phyloP scores from a whole-genome alignment of 2,888 invertebrate species.

The Tenthredo amoena region DNA sequence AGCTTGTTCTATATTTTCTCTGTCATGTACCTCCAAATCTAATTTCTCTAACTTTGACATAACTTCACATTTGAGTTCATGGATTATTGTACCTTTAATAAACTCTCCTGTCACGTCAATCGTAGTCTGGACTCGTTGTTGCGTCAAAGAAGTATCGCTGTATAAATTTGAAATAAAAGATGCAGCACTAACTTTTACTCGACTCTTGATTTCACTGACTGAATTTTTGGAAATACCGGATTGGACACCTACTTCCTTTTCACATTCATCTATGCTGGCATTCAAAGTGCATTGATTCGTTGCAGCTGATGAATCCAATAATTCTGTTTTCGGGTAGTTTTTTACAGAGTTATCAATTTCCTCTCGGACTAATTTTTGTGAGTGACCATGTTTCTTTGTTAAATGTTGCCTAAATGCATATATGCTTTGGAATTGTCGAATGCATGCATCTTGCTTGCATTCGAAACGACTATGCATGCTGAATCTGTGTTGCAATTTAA shows the following conservation, averaged over 20 bases:
- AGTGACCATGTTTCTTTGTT: neutral
- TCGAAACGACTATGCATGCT: neutral
- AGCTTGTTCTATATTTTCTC: slow-evolving; percentile 34
- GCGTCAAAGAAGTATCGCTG: slow-evolving; percentile 37
- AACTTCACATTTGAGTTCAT: slow-evolving; percentile 5
- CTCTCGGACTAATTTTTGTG: neutral
- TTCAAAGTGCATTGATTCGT: neutral
- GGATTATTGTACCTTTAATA: neutral
- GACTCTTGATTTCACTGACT: slow-evolving; percentile 9
- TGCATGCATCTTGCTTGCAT: slow-evolving; percentile 15
- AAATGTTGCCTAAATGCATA: slow-evolving; percentile 5
- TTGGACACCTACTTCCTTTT: slow-evolving; percentile 35
- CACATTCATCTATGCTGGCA: neutral
- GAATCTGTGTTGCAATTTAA: neutral
- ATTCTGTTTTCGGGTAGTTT: neutral
- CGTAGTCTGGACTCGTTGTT: slow-evolving; percentile 32
- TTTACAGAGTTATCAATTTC: neutral
- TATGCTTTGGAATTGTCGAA: neutral
- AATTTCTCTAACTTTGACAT: slow-evolving; percentile 7
- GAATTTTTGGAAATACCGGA: slow-evolving; percentile 26
- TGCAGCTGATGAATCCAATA: neutral
- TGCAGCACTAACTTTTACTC: slow-evolving; percentile 39
- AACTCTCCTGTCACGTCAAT: slow-evolving; percentile 7
- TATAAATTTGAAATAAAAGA: slow-evolving; percentile 51
- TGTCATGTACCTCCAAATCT: neutral